Percentiles rank a stretch among this genome's conserved stretches.
phyloP scores from a whole-genome alignment of 1,140 invertebrate species.

The Ceratina japonica region DNA sequence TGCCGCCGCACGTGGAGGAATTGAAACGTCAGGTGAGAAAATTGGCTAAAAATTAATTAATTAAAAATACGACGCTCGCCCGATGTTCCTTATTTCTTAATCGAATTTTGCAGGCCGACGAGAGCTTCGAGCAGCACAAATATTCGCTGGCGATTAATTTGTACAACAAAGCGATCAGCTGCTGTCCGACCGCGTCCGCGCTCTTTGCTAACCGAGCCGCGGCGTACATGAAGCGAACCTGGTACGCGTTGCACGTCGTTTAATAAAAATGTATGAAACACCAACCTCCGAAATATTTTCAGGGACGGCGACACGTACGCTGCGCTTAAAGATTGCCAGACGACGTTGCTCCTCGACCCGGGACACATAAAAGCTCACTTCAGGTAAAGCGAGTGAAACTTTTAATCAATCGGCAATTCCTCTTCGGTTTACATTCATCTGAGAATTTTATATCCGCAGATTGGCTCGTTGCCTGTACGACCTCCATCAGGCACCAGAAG shows the following conservation, averaged over 20 bases:
- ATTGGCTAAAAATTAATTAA: too few relatives aligned
- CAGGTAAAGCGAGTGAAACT: conserved; percentile 72
- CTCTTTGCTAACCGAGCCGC: conserved; percentile 93
- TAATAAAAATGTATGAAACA: too few relatives aligned
- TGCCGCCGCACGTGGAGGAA: conserved; percentile 70
- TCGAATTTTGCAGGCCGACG: too few relatives aligned
- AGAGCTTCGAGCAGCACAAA: conserved; percentile 86
- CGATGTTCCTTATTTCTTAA: too few relatives aligned
- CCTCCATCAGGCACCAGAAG: conserved; percentile 86
- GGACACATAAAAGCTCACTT: conserved; percentile 93
- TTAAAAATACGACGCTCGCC: too few relatives aligned
- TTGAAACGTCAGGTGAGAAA: conserved; percentile 72
- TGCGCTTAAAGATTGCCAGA: conserved; percentile 93
- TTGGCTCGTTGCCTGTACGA: conserved; percentile 89
- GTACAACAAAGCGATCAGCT: conserved; percentile 89
- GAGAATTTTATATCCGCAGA: too few relatives aligned
- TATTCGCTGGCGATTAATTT: conserved; percentile 87
- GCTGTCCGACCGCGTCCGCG: conserved; percentile 86
- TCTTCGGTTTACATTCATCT: too few relatives aligned
- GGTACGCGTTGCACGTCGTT: conserved; percentile 80
- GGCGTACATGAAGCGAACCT: conserved; percentile 92
- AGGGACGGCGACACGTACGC: conserved; percentile 95
- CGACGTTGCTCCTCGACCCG: conserved; percentile 88
- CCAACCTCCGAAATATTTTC: neutral
- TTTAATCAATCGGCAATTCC: neutral